Evolutionary conservation across 2,113 vertebrate genomes (phyloP), one percentile per base, ranked within the genome.

Genomic region (Guaruba guarouba): DNA sequence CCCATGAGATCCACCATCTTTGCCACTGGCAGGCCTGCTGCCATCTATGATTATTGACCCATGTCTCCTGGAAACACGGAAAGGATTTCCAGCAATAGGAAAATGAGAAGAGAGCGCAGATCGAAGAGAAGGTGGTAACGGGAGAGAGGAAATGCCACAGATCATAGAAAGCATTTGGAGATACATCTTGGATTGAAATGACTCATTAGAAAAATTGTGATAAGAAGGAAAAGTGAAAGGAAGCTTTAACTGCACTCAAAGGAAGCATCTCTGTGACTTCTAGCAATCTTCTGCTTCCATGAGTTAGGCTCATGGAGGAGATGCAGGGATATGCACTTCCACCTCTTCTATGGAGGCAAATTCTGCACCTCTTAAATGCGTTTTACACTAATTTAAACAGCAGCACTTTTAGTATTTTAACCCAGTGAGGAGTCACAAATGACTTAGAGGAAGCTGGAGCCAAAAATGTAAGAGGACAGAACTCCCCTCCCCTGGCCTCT

Each of bases 71-170:
- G 44, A 78, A 91, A 57, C 29, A 67, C 46, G 39, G 59, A 91
- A 82, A 92, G 39, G 67, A 80, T 35, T 89, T 91, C 49, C 74
- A 85, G 82, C 63, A 96, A 44, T n/a, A 80, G 87, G 93, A 90
- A 90, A 2, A 13, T 33, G 33, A 63, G 83, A 90, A 93, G 66
- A 52, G 59, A 52, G 77, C 1, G 4, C 14, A 86, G 82, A 66
- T 66, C 2, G 0, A 73, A 82, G 17, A 86, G 41, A 82, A 88
- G 41, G 78, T 82, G 49, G 27, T 66, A 79, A 85, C 12, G 7
- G 46, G 48, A 79, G 59, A 82, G 23, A 62, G 25, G 16, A 91
- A 64, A 85, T 43, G 67, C 49, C 49, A 82, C 44, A 74, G 90
- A 61, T 46, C 57, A 90, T 31, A 22, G 70, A n/a, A 79, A 90